These are phyloP conservation scores for Salpingus planirostris DNA, from an alignment of 2,888 invertebrate species.

Conservation along the genomic window DNA sequence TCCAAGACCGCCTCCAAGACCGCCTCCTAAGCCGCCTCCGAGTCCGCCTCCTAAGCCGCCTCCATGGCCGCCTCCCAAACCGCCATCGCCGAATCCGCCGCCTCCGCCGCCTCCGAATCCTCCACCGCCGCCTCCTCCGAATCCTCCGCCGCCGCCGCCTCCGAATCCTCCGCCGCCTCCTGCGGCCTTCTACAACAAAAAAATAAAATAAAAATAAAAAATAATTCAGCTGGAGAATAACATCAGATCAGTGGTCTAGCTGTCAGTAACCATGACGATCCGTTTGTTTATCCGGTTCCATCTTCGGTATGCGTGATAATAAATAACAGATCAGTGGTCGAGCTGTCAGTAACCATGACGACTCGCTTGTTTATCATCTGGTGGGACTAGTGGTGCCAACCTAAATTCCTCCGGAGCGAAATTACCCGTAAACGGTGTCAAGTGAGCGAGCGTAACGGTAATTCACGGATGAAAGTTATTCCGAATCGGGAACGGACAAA, in stretches of 20 bases:
- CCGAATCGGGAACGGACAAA: too few species aligned
- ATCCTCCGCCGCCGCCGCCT: conserved; percentile 12
- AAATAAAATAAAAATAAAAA: conserved; percentile 5
- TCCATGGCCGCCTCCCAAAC: conserved; percentile 14
- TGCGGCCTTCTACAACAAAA: conserved; percentile 13
- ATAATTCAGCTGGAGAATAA: conserved; percentile 9
- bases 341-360: too few species aligned
- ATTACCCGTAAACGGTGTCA: too few species aligned
- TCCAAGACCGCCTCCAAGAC: conserved; percentile 35
- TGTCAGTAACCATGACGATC: conserved; percentile 4
- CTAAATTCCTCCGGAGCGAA: too few species aligned
- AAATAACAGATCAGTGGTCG: too few species aligned
- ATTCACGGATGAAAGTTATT: conserved; percentile 8
- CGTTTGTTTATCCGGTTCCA: conserved; percentile 1
- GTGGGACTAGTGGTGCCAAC: too few species aligned
- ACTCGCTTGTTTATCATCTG: too few species aligned
- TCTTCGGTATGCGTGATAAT: too few species aligned
- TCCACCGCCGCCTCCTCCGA: conserved; percentile 16
- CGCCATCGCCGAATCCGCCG: conserved; percentile 21
- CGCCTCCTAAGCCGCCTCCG: conserved; percentile 34
- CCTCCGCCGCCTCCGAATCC: conserved; percentile 14
- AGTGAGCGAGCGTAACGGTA: conserved; percentile 1
- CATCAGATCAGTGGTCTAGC: conserved; percentile 8
- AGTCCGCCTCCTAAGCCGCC: conserved; percentile 17
- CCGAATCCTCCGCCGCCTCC: conserved; percentile 16